Conservation (phyloP, 2,797 vertebrate species). For the Takifugu ocellatus region DNA sequence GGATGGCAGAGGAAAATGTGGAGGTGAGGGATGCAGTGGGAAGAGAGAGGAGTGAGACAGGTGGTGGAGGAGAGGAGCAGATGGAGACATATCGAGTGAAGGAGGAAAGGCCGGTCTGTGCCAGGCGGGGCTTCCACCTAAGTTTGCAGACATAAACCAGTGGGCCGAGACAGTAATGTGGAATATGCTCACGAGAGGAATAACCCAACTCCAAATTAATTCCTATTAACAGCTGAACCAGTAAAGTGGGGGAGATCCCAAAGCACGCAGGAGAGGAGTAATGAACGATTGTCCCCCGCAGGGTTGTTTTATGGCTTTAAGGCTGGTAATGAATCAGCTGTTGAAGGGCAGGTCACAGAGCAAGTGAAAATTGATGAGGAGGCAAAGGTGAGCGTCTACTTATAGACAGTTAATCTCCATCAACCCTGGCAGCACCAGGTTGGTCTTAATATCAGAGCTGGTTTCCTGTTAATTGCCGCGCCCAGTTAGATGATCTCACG, state of each 20-base stretch:
- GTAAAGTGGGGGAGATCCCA: slow-evolving; percentile 47
- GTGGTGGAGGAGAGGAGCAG: slow-evolving; percentile 53
- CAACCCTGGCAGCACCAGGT: slow-evolving; percentile 13
- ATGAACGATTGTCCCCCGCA: slow-evolving; percentile 46
- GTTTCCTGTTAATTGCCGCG: too few relatives aligned
- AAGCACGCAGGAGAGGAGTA: slow-evolving; percentile 51
- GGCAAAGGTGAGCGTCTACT: slow-evolving; percentile 16
- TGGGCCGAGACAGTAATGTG: slow-evolving; percentile 50
- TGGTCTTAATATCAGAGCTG: too few relatives aligned
- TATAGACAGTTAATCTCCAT: slow-evolving; percentile 17
- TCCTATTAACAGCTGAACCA: slow-evolving; percentile 57
- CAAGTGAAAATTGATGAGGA: slow-evolving; percentile 48
- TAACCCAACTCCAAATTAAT: slow-evolving; percentile 55
- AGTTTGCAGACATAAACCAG: slow-evolving; percentile 56
- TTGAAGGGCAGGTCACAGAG: slow-evolving; percentile 37
- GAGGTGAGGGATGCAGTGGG: slow-evolving; percentile 29
- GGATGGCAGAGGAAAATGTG: slow-evolving; percentile 48
- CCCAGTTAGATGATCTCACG: too few relatives aligned
- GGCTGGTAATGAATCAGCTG: slow-evolving; percentile 47
- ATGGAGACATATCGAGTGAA: slow-evolving; percentile 52
- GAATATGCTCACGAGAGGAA: slow-evolving; percentile 57
- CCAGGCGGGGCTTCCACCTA: slow-evolving; percentile 43
- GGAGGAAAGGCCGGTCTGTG: slow-evolving; percentile 34
- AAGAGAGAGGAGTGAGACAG: slow-evolving; percentile 42
- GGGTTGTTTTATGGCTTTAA: slow-evolving; percentile 25